Evolutionary conservation across 2,113 vertebrate species (phyloP), one percentile per base, ranked within the genome.

Genomic region (Myrmophylax atrothorax): DNA sequence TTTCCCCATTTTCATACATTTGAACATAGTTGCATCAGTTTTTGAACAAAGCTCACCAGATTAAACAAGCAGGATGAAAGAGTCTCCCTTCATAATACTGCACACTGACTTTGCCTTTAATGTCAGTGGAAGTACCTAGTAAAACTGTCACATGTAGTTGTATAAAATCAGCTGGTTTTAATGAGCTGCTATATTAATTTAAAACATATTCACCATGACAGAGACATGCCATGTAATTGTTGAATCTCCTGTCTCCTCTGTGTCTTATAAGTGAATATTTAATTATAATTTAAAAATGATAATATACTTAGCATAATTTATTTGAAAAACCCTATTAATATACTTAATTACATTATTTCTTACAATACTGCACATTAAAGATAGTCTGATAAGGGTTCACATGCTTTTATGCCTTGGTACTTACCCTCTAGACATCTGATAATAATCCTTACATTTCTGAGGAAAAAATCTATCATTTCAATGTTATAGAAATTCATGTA

Each of bases 201-300:
- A 75, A 76, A 91, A 78, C 93, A 89, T 75, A 94, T 93, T 96
- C 93, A 84, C 95, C 95, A 95, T 97, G 91, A 97, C 96, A 96
- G 83, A 91, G 87, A 84, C 82, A 49, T 93, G 78, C 66, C 73
- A 92, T 92, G 92, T 81, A 91, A 94, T 94, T 94, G 37, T 80
- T 94, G 76, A 92, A 93, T 96, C 25, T 77, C 83, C 89, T 92
- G 86, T 52, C 50, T 52, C 50, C 25, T 91, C 84, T 91, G 64
- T 83, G 52, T 91, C 87, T 94, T 96, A 29, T 90, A 94, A 94
- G 96, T 88, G 80, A 84, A 58, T 96, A 95, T 96, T 97, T 94
- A 94, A 95, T 94, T 64, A 72, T 84, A 96, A 88, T 69, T 96
- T 89, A 3, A 1, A 78, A 92, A 88, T 77, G 4, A 89, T 85